A percentile compares a stretch with the other conserved stretches of the same genome.
Conservation (phyloP, 2,888 invertebrate genomes). For the Apoderus coryli region DNA sequence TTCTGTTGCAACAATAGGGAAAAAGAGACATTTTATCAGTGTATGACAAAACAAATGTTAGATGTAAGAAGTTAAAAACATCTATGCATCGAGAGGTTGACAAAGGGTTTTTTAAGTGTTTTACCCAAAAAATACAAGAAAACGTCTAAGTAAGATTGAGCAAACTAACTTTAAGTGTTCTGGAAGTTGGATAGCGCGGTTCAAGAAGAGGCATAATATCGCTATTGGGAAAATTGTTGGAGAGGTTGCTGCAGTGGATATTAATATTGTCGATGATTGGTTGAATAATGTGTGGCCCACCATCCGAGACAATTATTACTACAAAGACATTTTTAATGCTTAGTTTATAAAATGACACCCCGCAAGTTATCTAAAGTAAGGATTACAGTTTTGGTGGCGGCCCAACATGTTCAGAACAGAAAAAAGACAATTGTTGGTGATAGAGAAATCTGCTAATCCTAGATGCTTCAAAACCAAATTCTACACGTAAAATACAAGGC, state of each 20-base stretch:
- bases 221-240: conserved; percentile 8
- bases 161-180: too few species aligned
- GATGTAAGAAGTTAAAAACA: conserved; percentile 3
- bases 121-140: too few species aligned
- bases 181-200: conserved; percentile 6
- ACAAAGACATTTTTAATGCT: conserved; percentile 7
- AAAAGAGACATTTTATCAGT: too few species aligned
- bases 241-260: conserved; percentile 8
- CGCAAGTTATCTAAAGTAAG: conserved; percentile 18
- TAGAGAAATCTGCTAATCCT: conserved; percentile 22
- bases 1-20: conserved; percentile 1
- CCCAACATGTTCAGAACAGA: too few species aligned
- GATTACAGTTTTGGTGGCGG: conserved; percentile 17
- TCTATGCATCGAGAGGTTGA: too few species aligned
- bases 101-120: conserved; percentile 7
- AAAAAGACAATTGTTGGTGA: conserved; percentile 21
- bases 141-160: too few species aligned
- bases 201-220: conserved; percentile 5
- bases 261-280: conserved; percentile 6
- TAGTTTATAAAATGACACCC: conserved; percentile 13
- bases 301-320: conserved; percentile 1
- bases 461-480: conserved; percentile 20
- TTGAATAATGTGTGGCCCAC: conserved; percentile 4
- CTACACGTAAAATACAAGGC: conserved; percentile 2
- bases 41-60: conserved; percentile 2